Conservation (phyloP, 2,888 invertebrate genomes). For the Lithodes maja region DNA sequence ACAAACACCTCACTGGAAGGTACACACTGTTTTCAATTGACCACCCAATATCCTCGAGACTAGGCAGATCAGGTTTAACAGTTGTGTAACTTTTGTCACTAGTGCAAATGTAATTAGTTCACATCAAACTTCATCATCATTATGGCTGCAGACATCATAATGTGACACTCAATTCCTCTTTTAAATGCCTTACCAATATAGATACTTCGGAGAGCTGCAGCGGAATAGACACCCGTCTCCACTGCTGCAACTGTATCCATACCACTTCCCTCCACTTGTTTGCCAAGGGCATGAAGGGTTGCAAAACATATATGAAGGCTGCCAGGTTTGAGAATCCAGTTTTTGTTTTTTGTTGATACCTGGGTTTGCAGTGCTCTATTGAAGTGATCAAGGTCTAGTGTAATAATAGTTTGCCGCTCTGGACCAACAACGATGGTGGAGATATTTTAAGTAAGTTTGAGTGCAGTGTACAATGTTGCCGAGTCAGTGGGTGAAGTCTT, state of each 20-base stretch:
- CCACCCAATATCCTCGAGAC: no score
- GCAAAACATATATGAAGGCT: not conserved
- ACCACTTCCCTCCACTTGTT: not conserved
- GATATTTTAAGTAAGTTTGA: not conserved
- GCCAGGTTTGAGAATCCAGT: conserved; percentile 1
- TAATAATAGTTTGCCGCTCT: not conserved
- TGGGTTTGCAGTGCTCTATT: conserved; percentile 6
- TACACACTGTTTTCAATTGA: no score
- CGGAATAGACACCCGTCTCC: not conserved
- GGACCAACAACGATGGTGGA: conserved; percentile 2
- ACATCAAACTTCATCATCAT: conserved; percentile 26
- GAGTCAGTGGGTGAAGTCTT: not conserved
- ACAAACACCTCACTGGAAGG: conserved; percentile 2
- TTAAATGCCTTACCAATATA: conserved; percentile 7
- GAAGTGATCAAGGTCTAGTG: conserved; percentile 5
- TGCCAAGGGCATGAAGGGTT: not conserved
- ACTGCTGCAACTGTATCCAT: not conserved
- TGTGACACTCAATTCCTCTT: conserved; percentile 11
- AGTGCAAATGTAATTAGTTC: not conserved
- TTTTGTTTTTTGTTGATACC: not conserved
- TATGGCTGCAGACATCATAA: conserved; percentile 1
- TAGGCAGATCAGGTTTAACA: no score
- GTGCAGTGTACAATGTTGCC: not conserved
- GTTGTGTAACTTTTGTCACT: no score
- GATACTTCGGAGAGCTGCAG: conserved; percentile 21